These are phyloP conservation scores for Eclectus roratus DNA, from an alignment of 2,113 vertebrate species.

Conservation along the genomic window DNA sequence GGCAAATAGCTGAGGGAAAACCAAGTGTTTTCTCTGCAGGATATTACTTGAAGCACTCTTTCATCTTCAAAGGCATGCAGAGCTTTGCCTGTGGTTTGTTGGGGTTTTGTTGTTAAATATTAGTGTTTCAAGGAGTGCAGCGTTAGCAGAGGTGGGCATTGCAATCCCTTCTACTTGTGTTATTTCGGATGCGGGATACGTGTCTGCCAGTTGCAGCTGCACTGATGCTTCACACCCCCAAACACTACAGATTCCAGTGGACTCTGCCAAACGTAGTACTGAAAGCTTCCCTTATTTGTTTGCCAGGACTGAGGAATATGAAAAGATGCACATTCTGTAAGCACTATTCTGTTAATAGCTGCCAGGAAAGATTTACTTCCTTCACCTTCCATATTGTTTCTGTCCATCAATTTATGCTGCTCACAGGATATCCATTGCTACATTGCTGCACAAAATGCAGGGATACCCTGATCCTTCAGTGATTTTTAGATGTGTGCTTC, in stretches of 20 bases:
- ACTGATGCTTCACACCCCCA: background rate
- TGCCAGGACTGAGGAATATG: background rate
- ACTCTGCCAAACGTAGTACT: background rate
- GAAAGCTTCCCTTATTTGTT: background rate
- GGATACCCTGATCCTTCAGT: background rate
- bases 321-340: background rate
- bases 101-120: background rate
- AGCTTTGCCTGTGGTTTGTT: background rate
- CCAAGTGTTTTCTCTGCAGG: background rate
- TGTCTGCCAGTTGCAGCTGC: background rate
- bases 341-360: background rate
- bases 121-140: background rate
- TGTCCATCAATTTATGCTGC: background rate
- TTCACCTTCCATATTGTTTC: background rate
- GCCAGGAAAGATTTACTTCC: background rate
- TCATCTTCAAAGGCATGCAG: background rate
- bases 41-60: background rate
- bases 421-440: background rate
- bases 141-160: background rate
- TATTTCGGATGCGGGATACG: background rate
- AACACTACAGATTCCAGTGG: background rate
- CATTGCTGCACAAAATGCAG: background rate
- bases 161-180: background rate
- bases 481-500: background rate
- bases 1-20: background rate